Evolutionary conservation across 2,888 invertebrate genomes (phyloP), one percentile per base, ranked within the genome.

Genomic region (Cephus rjabovi): DNA sequence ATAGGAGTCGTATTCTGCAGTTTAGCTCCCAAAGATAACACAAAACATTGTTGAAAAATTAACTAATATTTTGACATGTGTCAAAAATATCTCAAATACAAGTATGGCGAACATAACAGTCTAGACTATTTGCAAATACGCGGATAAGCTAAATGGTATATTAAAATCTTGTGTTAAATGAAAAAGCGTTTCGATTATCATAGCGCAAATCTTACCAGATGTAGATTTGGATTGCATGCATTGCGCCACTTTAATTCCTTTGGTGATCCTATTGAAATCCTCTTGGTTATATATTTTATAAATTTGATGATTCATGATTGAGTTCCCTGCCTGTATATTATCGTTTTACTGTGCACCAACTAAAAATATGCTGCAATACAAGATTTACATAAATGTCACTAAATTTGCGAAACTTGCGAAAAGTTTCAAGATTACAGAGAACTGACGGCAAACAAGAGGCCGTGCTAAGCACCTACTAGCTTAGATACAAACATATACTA

Each of bases 221-320:
- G 93, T 86, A 12, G 89, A 92, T 83, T 93, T 93, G 1, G 93
- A 93, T 74, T 94, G 92, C 94, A 94, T 94, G 82, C 94, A 94
- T 84, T 94, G 93, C 79, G 94, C 93, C 75, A 94, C 93, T 89
- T 92, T 93, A 73, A 94, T 90, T 73, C 94, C 94, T 81, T 91
- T 92, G 11, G 93, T 89, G 56, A 94, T 89, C 82, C 91, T 92
- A 77, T 92, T 92, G 84, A 93, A 94, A 69, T 93, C 92, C 78
- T 93, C 92, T 79, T 92, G 88, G 83, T 94, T 93, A 83, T 93
- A 93, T 76, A 94, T 92, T 88, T 92, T 93, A 31, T 93, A 91
- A 40, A 89, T 91, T 86, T 91, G 87, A 84, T 88, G 86, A 81
- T 89, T 83, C 89, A 89, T 89, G 76, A 79, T 83, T 73, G 56